Evolutionary conservation across 2,113 vertebrate genomes (phyloP).

Genomic region (Sylvietta virens): DNA sequence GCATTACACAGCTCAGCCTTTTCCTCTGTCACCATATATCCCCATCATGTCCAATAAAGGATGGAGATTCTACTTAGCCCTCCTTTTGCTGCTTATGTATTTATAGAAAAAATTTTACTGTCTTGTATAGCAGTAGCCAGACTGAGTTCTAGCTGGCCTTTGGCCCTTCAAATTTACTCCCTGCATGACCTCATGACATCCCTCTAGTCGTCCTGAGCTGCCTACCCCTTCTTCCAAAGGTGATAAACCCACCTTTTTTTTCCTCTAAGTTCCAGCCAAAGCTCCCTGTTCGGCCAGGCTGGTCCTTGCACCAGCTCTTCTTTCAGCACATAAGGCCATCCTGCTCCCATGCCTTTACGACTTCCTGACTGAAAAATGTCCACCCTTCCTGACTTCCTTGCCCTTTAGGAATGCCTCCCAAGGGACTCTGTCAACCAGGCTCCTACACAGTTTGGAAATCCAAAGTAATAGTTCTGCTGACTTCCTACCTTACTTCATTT

Average conservation of each 20-base stretch:
- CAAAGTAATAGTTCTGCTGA: not conserved
- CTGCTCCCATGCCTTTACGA: not conserved
- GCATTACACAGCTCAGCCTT: not conserved
- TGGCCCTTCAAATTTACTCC: not conserved
- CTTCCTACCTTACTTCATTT: not conserved
- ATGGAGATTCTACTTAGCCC: not conserved
- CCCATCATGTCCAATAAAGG: accelerated
- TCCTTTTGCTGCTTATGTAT: no score
- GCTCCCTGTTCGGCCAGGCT: not conserved
- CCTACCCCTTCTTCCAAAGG: not conserved
- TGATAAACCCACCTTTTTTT: not conserved
- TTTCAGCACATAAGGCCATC: not conserved
- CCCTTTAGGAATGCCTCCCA: not conserved
- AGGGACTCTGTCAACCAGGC: not conserved
- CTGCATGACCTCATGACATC: not conserved
- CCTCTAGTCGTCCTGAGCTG: not conserved
- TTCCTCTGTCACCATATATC: not conserved
- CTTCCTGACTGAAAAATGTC: not conserved
- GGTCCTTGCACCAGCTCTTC: not conserved
- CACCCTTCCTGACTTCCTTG: not conserved
- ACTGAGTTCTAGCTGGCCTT: not conserved
- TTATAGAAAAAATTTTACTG: not conserved
- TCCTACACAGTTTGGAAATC: not conserved
- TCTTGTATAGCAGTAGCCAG: not conserved
- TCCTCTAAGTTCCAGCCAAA: not conserved